phyloP scores from a whole-genome alignment of 2,888 invertebrate species.

The Halictus quadricinctus region DNA sequence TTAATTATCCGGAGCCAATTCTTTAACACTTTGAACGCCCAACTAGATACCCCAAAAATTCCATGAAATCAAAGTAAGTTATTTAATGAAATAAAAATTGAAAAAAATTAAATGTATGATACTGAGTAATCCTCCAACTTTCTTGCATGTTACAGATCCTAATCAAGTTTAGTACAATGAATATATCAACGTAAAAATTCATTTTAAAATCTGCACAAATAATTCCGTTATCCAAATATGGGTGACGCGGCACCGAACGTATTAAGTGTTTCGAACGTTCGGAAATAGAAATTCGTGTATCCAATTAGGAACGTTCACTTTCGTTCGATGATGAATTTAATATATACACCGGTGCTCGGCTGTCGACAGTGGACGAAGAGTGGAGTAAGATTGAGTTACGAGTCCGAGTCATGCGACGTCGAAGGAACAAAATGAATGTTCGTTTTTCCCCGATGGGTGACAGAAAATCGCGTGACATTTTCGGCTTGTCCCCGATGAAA shows the following conservation, averaged over 20 bases:
- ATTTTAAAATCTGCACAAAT: too few relatives aligned
- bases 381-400: background rate
- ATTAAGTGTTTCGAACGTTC: background rate
- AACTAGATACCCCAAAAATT: too few relatives aligned
- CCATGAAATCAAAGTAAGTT: too few relatives aligned
- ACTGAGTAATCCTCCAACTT: too few relatives aligned
- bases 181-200: too few relatives aligned
- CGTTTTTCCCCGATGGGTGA: background rate
- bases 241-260: too few relatives aligned
- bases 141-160: too few relatives aligned
- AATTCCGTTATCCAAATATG: too few relatives aligned
- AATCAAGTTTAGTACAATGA: too few relatives aligned
- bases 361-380: background rate
- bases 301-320: background rate
- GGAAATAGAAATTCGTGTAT: background rate
- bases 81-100: too few relatives aligned
- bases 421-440: background rate
- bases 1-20: background rate
- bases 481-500: background rate
- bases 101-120: too few relatives aligned
- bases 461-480: background rate
- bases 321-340: background rate
- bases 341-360: background rate
- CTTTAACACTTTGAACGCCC: too few relatives aligned
- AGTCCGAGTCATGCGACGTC: conserved; percentile 1